Evolutionary conservation across 2,113 vertebrate species (phyloP), one percentile per base, ranked within the genome.

Genomic region (Martes martes): DNA sequence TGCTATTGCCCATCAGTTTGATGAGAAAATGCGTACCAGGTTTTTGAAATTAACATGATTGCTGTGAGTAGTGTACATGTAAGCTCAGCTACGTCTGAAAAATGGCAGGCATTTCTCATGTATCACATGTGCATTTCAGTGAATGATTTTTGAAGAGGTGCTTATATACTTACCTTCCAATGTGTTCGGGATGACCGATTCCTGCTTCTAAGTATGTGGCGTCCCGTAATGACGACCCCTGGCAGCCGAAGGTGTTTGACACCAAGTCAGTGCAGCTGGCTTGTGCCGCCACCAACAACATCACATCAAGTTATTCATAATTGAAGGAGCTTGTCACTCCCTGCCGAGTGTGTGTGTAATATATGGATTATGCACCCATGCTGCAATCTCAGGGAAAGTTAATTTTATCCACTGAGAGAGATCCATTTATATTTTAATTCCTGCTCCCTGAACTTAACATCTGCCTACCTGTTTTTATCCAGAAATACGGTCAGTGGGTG

Each of bases 291-390:
- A 45, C 97, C 98, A 98, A 97, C 98, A 98, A 98, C 96, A 79
- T 91, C 98, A 97, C 96, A 82, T 98, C 98, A 98, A 96, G 98
- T 94, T 98, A 98, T 98, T 98, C 98, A 98, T 99, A 97, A 99
- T 98, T 98, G 98, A 99, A 97, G 94, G 96, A 89, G 96, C 97
- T 98, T 98, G 97, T 98, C 97, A 96, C 97, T 98, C 98, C 98
- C 96, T 97, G 96, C 97, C 98, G 98, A 80, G 92, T 98, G 93
- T 94, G 4, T 96, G 95, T 98, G 97, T 98, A 97, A 98, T 99
- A 99, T 98, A 98, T 98, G 98, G 98, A 98, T 98, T 95, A 95
- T 98, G 97, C 98, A 97, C 95, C 88, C 96, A 47, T 94, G 96
- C 21, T 42, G 71, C 98, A 97, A 91, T 93, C 93, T 97, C 83